Conservation (phyloP, 2,113 vertebrate genomes). For the Xyrauchen texanus region DNA sequence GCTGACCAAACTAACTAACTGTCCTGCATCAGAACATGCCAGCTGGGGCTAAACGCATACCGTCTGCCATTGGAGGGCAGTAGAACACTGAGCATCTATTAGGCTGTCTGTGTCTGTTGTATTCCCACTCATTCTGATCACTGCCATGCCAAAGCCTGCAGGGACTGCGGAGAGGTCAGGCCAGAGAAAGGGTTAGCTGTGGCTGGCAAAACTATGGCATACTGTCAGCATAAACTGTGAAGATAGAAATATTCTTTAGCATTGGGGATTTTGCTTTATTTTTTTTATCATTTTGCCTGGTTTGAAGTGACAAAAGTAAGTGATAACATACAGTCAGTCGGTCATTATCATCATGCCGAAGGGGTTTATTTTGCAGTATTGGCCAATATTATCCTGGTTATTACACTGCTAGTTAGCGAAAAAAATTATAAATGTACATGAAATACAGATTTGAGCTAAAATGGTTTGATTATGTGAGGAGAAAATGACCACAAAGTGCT, state of each 20-base stretch:
- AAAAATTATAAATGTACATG: no score
- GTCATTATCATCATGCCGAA: not conserved
- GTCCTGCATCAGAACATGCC: not conserved
- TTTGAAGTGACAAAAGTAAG: no score
- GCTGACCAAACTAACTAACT: not conserved
- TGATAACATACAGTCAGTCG: no score
- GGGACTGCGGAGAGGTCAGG: constrained; percentile 11
- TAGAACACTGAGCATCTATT: constrained; percentile 95
- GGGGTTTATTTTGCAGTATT: no score
- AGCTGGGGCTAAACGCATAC: constrained; percentile 27
- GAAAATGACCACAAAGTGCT: no score
- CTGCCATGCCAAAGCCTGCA: not conserved
- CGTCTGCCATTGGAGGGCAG: constrained; percentile 94
- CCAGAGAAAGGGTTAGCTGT: not conserved
- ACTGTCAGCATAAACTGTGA: not conserved
- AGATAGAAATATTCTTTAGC: not conserved
- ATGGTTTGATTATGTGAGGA: no score
- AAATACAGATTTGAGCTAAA: no score
- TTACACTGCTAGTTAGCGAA: no score
- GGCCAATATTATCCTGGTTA: no score
- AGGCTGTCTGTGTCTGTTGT: constrained; percentile 41
- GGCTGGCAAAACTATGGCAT: not conserved
- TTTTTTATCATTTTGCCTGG: not conserved
- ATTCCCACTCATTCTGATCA: not conserved
- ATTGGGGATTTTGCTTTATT: not conserved